phyloP scores from a whole-genome alignment of 2,888 invertebrate species.

The Heliconius charithonia region DNA sequence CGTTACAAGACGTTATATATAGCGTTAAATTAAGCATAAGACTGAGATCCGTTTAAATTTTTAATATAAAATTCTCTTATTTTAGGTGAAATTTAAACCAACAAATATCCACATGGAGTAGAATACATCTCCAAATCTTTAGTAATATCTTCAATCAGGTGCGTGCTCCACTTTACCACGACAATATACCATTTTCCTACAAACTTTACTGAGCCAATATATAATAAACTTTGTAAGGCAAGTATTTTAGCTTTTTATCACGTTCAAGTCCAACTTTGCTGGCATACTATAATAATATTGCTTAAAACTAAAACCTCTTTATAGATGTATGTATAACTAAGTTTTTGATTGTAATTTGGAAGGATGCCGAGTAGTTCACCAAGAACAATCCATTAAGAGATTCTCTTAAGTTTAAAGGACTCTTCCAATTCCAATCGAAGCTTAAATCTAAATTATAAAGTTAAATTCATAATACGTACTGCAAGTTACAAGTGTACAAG shows the following conservation, averaged over 20 bases:
- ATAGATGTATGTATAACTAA: slow-evolving; percentile 30
- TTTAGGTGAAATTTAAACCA: background rate
- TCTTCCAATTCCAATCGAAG: slow-evolving; percentile 46
- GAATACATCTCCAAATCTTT: background rate
- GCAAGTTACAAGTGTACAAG: slow-evolving; percentile 43
- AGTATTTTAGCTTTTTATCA: slow-evolving; percentile 23
- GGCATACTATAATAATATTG: slow-evolving; percentile 24
- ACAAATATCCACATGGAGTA: background rate
- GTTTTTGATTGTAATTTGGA: slow-evolving; percentile 42
- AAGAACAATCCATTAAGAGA: slow-evolving; percentile 46
- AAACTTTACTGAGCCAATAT: slow-evolving; percentile 9
- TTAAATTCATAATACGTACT: slow-evolving; percentile 46
- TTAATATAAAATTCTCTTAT: background rate
- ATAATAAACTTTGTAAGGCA: background rate
- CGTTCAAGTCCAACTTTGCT: slow-evolving; percentile 5
- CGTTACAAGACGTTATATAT: no score
- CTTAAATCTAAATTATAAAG: slow-evolving; percentile 47
- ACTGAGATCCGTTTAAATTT: no score
- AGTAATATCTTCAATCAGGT: background rate
- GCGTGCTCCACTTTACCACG: background rate
- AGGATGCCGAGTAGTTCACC: slow-evolving; percentile 44
- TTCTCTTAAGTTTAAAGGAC: slow-evolving; percentile 43
- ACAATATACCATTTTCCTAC: slow-evolving; percentile 1
- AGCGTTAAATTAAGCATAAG: no score
- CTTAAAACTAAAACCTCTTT: slow-evolving; percentile 32